Conservation (phyloP, 2,888 invertebrate species). For the Anticlea derivata region DNA sequence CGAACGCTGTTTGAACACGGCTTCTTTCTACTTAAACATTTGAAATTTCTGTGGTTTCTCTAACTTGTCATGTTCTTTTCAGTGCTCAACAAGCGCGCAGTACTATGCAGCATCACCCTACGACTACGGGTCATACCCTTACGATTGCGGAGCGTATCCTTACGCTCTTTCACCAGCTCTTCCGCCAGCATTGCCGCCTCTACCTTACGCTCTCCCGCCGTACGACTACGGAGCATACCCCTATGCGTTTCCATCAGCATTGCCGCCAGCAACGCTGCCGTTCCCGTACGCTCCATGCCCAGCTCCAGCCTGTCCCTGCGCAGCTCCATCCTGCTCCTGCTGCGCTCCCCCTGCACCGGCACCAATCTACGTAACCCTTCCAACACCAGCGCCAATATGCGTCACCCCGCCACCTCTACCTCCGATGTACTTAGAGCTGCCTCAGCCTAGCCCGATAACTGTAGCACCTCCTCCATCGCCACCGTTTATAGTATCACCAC, state of each 20-base stretch:
- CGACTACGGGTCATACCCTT: slow-evolving; percentile 31
- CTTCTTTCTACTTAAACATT: too few relatives aligned
- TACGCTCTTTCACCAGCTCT: slow-evolving; percentile 18
- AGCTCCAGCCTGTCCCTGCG: slow-evolving; percentile 10
- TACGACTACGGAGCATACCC: slow-evolving; percentile 22
- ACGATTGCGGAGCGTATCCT: slow-evolving; percentile 17
- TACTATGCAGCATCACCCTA: slow-evolving; percentile 55
- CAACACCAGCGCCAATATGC: slow-evolving; percentile 58
- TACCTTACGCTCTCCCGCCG: slow-evolving; percentile 7
- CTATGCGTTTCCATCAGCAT: slow-evolving; percentile 14
- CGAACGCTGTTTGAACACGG: too few relatives aligned
- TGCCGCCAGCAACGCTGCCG: slow-evolving; percentile 2
- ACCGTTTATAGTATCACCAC: slow-evolving; percentile 55
- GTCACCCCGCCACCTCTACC: slow-evolving; percentile 56
- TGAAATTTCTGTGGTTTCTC: neutral
- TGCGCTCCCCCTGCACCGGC: slow-evolving; percentile 46
- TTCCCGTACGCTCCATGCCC: slow-evolving; percentile 7
- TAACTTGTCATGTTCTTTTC: slow-evolving; percentile 36
- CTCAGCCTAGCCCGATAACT: slow-evolving; percentile 60
- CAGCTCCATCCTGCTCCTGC: slow-evolving; percentile 10
- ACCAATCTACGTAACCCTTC: slow-evolving; percentile 64
- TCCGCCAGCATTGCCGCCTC: slow-evolving; percentile 8
- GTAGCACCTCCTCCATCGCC: slow-evolving; percentile 53
- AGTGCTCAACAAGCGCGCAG: slow-evolving; percentile 59
- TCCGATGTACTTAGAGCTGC: slow-evolving; percentile 57